Evolutionary conservation across 2,113 vertebrate species (phyloP).

Genomic region (Acanthisitta chloris): DNA sequence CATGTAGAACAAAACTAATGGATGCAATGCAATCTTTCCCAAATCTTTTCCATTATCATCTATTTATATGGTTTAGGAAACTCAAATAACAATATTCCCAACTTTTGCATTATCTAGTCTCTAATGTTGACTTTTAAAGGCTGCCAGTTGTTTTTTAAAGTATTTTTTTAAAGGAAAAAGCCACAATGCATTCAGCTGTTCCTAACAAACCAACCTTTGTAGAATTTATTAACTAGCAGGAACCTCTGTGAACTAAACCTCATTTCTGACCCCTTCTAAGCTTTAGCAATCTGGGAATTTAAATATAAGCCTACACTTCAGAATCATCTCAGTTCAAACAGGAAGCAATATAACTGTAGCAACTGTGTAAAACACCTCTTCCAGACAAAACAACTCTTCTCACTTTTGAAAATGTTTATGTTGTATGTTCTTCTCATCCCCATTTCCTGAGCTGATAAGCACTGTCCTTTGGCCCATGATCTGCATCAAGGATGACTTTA

Average conservation of each 20-base stretch:
- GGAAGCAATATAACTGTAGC: conserved; percentile 21
- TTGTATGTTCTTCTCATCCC: background rate
- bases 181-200: background rate
- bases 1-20: background rate
- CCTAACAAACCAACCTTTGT: background rate
- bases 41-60: background rate
- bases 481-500: background rate
- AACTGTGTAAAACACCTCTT: conserved; percentile 13
- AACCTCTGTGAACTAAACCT: background rate
- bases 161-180: background rate
- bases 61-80: background rate
- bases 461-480: background rate
- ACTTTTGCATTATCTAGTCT: background rate
- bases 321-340: conserved; percentile 19
- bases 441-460: background rate
- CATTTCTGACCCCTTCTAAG: background rate
- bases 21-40: background rate
- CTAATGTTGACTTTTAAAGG: background rate
- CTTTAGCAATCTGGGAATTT: background rate
- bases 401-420: conserved; percentile 6
- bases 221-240: background rate
- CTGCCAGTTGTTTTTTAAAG: background rate
- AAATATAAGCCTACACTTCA: background rate
- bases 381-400: conserved; percentile 24
- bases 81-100: background rate